phyloP scores from a whole-genome alignment of 2,888 invertebrate genomes.

The Sminthurinus aureus region DNA sequence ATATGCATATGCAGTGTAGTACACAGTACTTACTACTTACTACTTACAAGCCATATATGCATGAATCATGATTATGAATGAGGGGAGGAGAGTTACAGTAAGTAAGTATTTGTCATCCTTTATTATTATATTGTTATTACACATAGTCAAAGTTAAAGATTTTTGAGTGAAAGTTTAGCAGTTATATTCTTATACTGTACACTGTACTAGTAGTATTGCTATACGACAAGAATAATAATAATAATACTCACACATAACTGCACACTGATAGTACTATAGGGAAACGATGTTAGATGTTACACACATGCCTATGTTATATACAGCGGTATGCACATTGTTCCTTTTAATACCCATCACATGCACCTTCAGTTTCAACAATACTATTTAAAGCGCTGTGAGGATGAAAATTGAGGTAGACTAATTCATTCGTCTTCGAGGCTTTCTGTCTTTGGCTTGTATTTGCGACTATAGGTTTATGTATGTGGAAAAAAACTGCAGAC shows the following conservation, averaged over 20 bases:
- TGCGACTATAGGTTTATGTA: too few species aligned
- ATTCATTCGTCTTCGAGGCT: too few species aligned
- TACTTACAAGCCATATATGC: neutral
- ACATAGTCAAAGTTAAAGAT: neutral
- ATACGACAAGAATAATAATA: too few species aligned
- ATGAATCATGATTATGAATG: neutral
- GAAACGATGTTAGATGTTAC: neutral
- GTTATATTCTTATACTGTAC: neutral
- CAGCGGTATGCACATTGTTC: neutral
- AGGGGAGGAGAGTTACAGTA: neutral
- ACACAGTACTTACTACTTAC: too few species aligned
- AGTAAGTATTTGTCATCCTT: neutral
- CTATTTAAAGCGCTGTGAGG: too few species aligned
- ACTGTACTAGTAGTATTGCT: too few species aligned
- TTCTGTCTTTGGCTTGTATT: too few species aligned
- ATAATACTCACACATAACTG: conserved; percentile 23
- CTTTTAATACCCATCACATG: neutral
- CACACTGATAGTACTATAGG: neutral
- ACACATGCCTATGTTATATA: neutral
- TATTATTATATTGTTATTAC: neutral
- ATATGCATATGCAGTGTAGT: neutral
- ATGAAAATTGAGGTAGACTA: too few species aligned
- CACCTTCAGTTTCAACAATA: too few species aligned
- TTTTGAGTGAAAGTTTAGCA: conserved; percentile 14
- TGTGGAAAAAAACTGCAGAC: too few species aligned